Conservation (phyloP, 37 sponge, comb jelly and placozoan genomes). For the Aphrocallistes beatrix region DNA sequence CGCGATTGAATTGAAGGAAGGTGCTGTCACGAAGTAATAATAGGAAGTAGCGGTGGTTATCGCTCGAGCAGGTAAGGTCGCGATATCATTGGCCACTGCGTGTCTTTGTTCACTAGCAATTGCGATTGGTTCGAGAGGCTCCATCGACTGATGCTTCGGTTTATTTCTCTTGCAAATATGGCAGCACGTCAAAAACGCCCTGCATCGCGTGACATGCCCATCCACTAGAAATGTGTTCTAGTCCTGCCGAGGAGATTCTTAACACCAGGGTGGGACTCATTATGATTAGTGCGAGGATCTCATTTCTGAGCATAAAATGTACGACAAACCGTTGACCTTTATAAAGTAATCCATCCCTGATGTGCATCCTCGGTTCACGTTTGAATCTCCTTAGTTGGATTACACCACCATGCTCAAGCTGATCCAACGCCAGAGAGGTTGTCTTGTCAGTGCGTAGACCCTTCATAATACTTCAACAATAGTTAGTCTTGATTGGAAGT, state of each 20-base stretch:
- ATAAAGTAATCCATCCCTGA: background rate
- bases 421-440: background rate
- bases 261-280: background rate
- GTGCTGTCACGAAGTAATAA: too few species aligned
- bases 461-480: background rate
- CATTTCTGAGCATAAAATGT: background rate
- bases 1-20: too few species aligned
- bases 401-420: background rate
- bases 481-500: background rate
- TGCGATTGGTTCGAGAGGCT: background rate
- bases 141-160: background rate
- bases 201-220: background rate
- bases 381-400: background rate
- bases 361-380: too few species aligned
- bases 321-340: background rate
- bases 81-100: too few species aligned
- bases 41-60: too few species aligned
- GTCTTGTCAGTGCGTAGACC: background rate
- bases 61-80: too few species aligned
- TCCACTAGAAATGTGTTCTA: background rate
- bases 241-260: background rate
- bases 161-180: background rate
- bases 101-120: too few species aligned
- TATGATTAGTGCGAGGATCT: background rate
- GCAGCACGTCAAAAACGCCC: background rate